Conservation (phyloP, 2,888 invertebrate genomes). For the Pachycephus smyrnensis region DNA sequence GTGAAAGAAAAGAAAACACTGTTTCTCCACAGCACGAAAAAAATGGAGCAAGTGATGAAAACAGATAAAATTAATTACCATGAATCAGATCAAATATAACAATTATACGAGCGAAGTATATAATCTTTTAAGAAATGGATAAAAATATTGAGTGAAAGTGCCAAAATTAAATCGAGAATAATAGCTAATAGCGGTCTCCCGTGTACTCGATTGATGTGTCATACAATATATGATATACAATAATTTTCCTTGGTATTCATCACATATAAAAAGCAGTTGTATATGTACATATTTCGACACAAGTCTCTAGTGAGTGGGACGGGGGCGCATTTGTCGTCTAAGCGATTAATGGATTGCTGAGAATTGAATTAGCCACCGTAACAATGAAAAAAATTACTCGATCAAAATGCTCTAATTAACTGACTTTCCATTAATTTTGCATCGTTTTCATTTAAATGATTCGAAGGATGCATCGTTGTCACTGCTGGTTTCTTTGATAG, state of each 20-base stretch:
- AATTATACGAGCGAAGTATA: neutral
- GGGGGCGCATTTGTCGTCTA: conserved; percentile 52
- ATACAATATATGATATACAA: conserved; percentile 51
- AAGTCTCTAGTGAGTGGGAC: neutral
- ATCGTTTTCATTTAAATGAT: neutral
- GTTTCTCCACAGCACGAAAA: neutral
- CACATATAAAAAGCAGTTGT: conserved; percentile 66
- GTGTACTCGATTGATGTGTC: neutral
- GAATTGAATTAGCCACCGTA: neutral
- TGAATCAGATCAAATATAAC: neutral
- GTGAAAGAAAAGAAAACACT: neutral
- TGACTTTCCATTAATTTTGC: neutral
- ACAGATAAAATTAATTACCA: neutral
- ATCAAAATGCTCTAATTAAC: neutral
- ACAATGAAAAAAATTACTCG: neutral
- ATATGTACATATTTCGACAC: conserved; percentile 62
- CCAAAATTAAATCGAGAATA: neutral
- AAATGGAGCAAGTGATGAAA: neutral
- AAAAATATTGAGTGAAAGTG: neutral
- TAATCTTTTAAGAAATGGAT: neutral
- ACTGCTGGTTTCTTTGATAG: neutral
- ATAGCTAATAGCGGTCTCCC: neutral
- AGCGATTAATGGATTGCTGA: conserved; percentile 30
- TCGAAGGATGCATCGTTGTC: no score
- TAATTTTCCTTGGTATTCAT: conserved; percentile 57